Conservation (phyloP, 2,113 vertebrate species). For the Labeo rohita region DNA sequence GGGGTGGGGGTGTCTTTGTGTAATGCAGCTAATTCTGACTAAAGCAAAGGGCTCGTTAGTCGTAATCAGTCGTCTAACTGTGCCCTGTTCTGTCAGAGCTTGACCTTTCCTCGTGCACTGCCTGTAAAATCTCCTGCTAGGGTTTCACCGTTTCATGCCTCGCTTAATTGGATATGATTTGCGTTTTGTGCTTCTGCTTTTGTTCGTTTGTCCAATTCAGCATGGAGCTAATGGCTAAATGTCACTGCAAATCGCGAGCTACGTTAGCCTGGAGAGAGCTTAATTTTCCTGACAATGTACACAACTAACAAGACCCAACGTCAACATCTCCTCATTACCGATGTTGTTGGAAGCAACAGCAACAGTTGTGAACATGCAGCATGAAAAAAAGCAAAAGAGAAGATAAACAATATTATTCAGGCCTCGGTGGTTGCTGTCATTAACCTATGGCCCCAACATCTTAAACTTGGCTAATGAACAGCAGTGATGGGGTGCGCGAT, state of each 20-base stretch:
- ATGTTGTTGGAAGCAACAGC: conserved; percentile 67
- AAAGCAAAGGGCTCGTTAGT: conserved; percentile 88
- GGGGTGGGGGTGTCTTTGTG: conserved; percentile 34
- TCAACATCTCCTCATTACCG: conserved; percentile 76
- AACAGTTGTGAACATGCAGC: conserved; percentile 63
- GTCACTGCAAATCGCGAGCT: conserved; percentile 83
- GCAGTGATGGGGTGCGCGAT: conserved; percentile 45
- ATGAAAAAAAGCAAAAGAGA: conserved; percentile 34
- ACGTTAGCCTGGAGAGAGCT: conserved; percentile 75
- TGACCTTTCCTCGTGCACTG: conserved; percentile 88
- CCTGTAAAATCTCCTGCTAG: conserved; percentile 77
- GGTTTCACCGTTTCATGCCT: conserved; percentile 85
- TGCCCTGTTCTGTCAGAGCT: conserved; percentile 75
- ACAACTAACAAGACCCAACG: conserved; percentile 65
- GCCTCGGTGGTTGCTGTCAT: conserved; percentile 64
- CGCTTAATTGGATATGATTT: conserved; percentile 89
- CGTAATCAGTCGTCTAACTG: conserved; percentile 69
- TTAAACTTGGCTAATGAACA: conserved; percentile 75
- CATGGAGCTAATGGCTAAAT: conserved; percentile 85
- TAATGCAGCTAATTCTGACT: conserved; percentile 68
- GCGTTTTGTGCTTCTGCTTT: conserved; percentile 73
- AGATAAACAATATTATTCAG: conserved; percentile 70
- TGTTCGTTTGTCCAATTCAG: conserved; percentile 75
- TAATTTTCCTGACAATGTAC: conserved; percentile 71
- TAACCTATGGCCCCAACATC: conserved; percentile 73